Evolutionary conservation across 2,797 vertebrate species (phyloP).

Genomic region (Saxicola maurus): DNA sequence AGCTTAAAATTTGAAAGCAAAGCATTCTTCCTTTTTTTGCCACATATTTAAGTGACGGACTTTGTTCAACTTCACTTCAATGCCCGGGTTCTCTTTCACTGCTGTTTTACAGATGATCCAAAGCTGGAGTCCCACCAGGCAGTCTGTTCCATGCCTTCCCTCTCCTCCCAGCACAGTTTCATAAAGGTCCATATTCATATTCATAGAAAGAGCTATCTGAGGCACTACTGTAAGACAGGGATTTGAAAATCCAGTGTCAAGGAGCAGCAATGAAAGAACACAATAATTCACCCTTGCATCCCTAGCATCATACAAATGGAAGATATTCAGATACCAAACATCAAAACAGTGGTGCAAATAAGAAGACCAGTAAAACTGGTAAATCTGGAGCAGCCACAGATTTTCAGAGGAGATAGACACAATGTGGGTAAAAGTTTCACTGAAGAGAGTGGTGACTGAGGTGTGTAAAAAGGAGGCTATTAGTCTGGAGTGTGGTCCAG

Average conservation of each 20-base stretch:
- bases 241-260: not conserved
- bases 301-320: not conserved
- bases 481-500: not conserved
- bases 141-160: not conserved
- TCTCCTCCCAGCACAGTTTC: not conserved
- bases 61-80: not conserved
- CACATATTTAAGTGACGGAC: not conserved
- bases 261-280: not conserved
- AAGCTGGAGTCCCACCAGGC: not conserved
- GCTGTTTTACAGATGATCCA: not conserved
- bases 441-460: not conserved
- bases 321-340: not conserved
- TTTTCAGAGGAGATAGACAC: not conserved
- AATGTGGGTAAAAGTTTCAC: not conserved
- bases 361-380: not conserved
- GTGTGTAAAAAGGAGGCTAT: not conserved
- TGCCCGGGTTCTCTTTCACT: not conserved
- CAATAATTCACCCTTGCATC: not conserved
- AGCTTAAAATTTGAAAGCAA: slow-evolving; percentile 2
- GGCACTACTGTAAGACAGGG: not conserved
- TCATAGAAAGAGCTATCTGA: not conserved
- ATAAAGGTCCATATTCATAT: not conserved
- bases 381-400: not conserved
- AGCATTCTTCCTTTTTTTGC: not conserved
- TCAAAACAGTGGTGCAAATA: not conserved